Conservation (phyloP, 2,797 vertebrate species). For the Pangasius djambal region DNA sequence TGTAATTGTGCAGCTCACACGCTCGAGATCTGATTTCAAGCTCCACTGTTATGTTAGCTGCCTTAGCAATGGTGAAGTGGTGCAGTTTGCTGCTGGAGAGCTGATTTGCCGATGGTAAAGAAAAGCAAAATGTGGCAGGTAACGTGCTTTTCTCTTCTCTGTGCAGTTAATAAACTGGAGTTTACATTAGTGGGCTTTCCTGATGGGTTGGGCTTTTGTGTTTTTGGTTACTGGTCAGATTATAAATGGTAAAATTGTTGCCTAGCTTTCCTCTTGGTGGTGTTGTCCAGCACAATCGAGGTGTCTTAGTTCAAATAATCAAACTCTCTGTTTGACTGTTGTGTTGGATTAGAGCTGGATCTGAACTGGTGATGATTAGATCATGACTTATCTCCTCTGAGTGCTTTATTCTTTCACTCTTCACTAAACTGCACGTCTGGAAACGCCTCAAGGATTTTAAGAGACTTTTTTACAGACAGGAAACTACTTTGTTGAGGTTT, state of each 20-base stretch:
- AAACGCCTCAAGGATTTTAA: neutral
- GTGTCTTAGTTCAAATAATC: neutral
- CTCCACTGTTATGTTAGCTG: neutral
- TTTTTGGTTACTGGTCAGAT: neutral
- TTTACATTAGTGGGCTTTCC: neutral
- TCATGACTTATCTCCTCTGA: neutral
- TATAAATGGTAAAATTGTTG: neutral
- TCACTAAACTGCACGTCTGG: neutral
- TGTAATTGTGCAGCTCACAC: neutral
- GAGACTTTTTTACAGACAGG: neutral
- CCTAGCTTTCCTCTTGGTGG: neutral
- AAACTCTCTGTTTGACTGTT: neutral
- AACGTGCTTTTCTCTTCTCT: neutral
- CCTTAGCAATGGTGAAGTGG: neutral
- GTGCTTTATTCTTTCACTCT: neutral
- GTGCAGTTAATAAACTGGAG: neutral
- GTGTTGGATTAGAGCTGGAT: neutral
- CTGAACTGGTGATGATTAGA: no score
- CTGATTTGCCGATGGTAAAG: neutral
- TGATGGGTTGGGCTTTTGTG: neutral
- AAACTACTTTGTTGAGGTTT: neutral
- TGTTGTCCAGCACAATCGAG: neutral
- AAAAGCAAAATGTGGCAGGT: slow-evolving; percentile 7
- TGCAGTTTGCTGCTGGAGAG: neutral
- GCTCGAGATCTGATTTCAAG: no score